A percentile compares a stretch with the other conserved stretches of the same genome.
These are phyloP conservation scores for Sorex araneus DNA, from an alignment of 2,113 vertebrate species.

Conservation along the genomic window DNA sequence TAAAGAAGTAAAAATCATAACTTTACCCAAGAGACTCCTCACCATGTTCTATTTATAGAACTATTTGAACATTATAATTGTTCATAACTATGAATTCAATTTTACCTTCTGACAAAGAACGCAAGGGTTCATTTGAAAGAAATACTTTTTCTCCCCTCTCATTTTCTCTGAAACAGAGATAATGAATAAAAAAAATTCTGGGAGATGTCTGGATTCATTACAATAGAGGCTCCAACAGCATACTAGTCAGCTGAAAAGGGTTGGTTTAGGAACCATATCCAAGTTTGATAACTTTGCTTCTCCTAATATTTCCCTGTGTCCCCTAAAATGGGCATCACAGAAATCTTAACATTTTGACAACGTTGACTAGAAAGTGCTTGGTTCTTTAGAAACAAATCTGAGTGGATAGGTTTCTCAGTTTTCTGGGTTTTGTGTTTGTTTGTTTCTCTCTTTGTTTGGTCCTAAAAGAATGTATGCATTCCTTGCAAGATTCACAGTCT, in stretches of 20 bases:
- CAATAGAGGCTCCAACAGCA: background rate
- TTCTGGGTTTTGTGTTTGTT: background rate
- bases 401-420: background rate
- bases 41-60: background rate
- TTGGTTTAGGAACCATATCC: background rate
- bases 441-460: background rate
- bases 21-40: background rate
- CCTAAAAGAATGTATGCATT: background rate
- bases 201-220: background rate
- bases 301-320: conserved; percentile 29
- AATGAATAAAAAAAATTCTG: conserved; percentile 28
- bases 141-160: background rate
- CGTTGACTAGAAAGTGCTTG: conserved; percentile 50
- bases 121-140: conserved; percentile 16
- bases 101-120: background rate
- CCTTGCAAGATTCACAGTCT: conserved; percentile 59
- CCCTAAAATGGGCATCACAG: conserved; percentile 39
- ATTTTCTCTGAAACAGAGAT: conserved; percentile 39
- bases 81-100: background rate
- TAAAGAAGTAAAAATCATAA: conserved; percentile 19
- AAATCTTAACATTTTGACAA: conserved; percentile 58
- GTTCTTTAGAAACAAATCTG: conserved; percentile 15
- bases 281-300: background rate
- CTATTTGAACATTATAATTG: background rate
- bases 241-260: background rate